Percentiles rank a stretch among this genome's conserved stretches.
Conservation (phyloP, 2,113 vertebrate species). For the Australoheros scitulus region DNA sequence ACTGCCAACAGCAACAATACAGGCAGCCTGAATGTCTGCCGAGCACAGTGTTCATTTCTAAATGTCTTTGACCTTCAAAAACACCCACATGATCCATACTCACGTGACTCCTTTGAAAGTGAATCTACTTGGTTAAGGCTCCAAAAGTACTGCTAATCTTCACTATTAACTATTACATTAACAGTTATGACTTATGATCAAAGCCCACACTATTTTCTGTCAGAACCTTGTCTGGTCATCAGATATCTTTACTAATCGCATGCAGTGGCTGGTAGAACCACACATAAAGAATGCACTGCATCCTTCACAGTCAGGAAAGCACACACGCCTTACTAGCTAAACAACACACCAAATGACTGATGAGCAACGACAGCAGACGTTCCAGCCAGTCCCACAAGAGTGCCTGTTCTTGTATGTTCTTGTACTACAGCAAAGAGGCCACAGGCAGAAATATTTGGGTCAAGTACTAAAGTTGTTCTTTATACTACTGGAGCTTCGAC, state of each 20-base stretch:
- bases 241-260: rapidly evolving
- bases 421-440: background rate
- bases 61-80: background rate
- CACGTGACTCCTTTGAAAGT: background rate
- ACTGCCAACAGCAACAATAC: background rate
- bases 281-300: background rate
- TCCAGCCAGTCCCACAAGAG: background rate
- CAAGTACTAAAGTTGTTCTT: background rate
- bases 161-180: background rate
- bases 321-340: too few species aligned
- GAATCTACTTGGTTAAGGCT: background rate
- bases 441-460: background rate
- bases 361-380: background rate
- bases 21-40: background rate
- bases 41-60: background rate
- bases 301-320: too few species aligned
- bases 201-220: background rate
- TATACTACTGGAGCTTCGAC: background rate
- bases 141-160: background rate
- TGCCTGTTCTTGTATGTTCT: background rate
- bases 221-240: background rate
- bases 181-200: background rate
- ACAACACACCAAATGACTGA: background rate
- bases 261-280: background rate
- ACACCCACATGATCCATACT: background rate